Conservation (phyloP, 2,797 vertebrate genomes). For the Limnodromus scolopaceus region DNA sequence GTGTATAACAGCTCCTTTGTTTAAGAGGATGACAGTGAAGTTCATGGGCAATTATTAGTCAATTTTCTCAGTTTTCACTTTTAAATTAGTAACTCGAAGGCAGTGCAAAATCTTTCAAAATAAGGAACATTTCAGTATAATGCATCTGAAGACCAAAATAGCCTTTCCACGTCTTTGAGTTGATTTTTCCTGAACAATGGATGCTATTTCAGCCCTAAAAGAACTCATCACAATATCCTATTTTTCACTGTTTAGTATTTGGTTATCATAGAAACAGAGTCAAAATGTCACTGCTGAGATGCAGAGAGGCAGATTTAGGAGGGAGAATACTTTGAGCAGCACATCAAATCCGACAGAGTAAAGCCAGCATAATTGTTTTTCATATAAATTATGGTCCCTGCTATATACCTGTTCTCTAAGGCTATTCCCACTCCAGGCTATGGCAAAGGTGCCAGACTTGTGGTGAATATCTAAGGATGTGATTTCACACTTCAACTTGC, state of each 20-base stretch:
- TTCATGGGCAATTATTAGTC: constrained; percentile 14
- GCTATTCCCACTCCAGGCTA: background rate
- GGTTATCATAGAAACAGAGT: constrained; percentile 32
- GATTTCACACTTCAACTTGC: background rate
- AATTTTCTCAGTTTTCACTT: constrained; percentile 6
- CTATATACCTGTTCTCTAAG: background rate
- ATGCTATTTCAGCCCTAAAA: constrained; percentile 16
- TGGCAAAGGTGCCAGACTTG: background rate
- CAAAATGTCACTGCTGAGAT: background rate
- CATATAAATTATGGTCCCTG: background rate
- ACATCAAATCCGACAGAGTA: background rate
- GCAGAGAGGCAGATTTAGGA: background rate
- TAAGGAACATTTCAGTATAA: background rate
- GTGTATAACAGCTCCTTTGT: background rate
- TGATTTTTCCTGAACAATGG: constrained; percentile 17
- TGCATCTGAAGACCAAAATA: constrained; percentile 25
- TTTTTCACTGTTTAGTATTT: constrained; percentile 29
- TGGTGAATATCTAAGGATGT: background rate
- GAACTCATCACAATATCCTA: background rate
- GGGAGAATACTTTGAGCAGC: background rate
- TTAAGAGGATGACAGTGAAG: background rate
- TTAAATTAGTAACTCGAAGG: constrained; percentile 25
- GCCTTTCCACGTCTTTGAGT: background rate
- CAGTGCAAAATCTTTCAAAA: background rate
- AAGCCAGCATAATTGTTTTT: background rate